phyloP scores from a whole-genome alignment of 64 coral and sea anemone species.

The Montipora sp. region DNA sequence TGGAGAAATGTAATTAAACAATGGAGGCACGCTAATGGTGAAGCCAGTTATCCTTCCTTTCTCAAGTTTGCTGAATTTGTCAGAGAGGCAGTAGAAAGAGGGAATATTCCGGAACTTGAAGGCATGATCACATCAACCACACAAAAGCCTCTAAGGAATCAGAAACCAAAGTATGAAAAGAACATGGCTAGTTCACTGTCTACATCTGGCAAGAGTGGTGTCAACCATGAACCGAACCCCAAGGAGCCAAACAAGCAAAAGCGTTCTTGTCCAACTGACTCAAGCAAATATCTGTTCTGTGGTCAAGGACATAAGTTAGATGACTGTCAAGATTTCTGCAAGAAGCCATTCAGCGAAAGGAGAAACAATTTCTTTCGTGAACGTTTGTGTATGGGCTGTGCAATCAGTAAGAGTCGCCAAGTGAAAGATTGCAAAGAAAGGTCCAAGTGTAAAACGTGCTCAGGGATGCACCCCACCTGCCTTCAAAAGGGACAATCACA shows the following conservation, averaged over 20 bases:
- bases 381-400: too few relatives aligned
- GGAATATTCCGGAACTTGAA: background rate
- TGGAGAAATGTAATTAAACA: background rate
- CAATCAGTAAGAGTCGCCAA: too few relatives aligned
- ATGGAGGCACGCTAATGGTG: background rate
- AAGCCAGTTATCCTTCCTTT: background rate
- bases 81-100: background rate
- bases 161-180: background rate
- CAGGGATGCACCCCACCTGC: too few relatives aligned
- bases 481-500: too few relatives aligned
- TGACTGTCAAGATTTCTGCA: constrained; percentile 33
- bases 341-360: constrained; percentile 11
- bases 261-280: background rate
- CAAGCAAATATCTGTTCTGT: constrained; percentile 23
- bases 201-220: background rate
- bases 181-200: background rate
- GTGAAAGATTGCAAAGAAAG: too few relatives aligned
- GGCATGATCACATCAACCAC: background rate
- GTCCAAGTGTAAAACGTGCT: too few relatives aligned
- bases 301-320: constrained; percentile 15
- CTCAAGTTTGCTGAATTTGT: background rate
- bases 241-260: background rate
- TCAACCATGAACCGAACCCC: background rate
- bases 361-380: constrained; percentile 43
- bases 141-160: background rate